Percentiles rank a stretch among this genome's conserved stretches.
phyloP scores from a whole-genome alignment of 2,113 vertebrate genomes.

The Setophaga kirtlandii region DNA sequence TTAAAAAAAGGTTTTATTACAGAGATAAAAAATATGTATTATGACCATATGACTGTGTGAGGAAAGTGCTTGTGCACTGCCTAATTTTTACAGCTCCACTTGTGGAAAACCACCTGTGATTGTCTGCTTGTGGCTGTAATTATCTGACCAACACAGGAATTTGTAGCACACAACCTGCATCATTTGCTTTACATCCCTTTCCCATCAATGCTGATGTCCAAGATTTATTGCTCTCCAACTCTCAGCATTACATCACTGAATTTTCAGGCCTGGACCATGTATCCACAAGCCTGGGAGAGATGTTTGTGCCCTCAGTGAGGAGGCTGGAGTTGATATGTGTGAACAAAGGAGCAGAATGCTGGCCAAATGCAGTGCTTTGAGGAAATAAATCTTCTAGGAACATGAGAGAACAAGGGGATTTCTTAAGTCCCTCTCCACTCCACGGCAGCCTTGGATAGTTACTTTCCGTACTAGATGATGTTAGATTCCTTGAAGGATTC shows the following conservation, averaged over 20 bases:
- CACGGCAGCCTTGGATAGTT: not conserved
- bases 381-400: not conserved
- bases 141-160: not conserved
- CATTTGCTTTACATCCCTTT: not conserved
- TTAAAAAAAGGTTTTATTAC: not conserved
- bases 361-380: not conserved
- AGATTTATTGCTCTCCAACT: not conserved
- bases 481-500: not conserved
- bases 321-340: not conserved
- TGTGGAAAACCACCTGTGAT: not conserved
- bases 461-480: not conserved
- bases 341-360: not conserved
- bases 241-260: not conserved
- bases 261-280: not conserved
- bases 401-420: not conserved
- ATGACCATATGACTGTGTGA: not conserved
- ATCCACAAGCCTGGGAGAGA: not conserved
- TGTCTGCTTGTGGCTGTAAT: not conserved
- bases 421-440: not conserved
- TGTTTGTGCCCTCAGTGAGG: accelerated
- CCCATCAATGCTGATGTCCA: not conserved
- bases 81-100: not conserved
- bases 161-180: not conserved
- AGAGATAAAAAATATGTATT: not conserved
- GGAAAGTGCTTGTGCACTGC: not conserved